A percentile compares a stretch with the other conserved stretches of the same genome.
These are phyloP conservation scores for Lepus oiostolus DNA, from an alignment of 2,797 vertebrate genomes.

Conservation along the genomic window DNA sequence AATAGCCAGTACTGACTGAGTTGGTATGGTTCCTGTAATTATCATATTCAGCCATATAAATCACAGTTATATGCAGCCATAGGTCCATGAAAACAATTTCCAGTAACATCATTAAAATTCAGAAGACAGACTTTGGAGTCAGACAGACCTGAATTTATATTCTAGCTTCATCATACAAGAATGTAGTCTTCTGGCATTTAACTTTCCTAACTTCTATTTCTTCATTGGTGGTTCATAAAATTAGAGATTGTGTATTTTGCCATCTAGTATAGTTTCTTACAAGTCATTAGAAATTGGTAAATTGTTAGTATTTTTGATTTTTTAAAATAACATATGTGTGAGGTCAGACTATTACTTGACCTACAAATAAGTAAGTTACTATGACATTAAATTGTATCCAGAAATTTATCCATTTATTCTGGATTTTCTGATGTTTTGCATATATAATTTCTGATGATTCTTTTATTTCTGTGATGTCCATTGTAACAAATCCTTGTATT, in stretches of 20 bases:
- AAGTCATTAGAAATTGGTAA: background rate
- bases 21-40: conserved; percentile 4
- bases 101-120: conserved; percentile 48
- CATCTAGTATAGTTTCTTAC: background rate
- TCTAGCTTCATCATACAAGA: background rate
- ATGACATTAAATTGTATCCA: background rate
- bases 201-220: background rate
- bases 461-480: too few relatives aligned
- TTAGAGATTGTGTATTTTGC: background rate
- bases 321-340: background rate
- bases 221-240: conserved; percentile 14
- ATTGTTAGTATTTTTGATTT: background rate
- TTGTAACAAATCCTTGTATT: too few relatives aligned
- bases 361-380: background rate
- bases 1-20: conserved; percentile 62
- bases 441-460: too few relatives aligned
- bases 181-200: conserved; percentile 48
- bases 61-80: background rate
- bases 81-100: conserved; percentile 28
- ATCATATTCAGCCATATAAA: conserved; percentile 16
- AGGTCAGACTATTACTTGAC: background rate
- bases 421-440: too few relatives aligned
- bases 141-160: conserved; percentile 53
- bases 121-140: conserved; percentile 20
- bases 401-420: too few relatives aligned